A percentile compares a stretch with the other conserved stretches of the same genome.
These are phyloP conservation scores for Ceuthmochares aereus DNA, from an alignment of 2,113 vertebrate species.

Conservation along the genomic window DNA sequence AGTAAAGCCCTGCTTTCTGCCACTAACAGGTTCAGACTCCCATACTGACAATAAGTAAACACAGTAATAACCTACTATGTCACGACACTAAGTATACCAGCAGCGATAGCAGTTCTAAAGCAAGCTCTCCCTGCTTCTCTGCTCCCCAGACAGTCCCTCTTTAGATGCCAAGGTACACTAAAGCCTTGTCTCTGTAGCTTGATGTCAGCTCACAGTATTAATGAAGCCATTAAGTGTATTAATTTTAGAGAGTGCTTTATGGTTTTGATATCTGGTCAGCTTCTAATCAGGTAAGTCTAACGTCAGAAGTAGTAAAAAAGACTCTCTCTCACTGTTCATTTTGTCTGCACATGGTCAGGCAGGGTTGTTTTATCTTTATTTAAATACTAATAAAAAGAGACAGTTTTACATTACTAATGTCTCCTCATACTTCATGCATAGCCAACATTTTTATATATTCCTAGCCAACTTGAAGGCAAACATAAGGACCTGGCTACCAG, in stretches of 20 bases:
- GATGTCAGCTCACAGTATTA: slow-evolving; percentile 28
- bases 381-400: slow-evolving; percentile 57
- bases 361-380: slow-evolving; percentile 38
- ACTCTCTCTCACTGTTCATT: background rate
- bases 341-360: background rate
- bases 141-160: background rate
- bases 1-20: background rate
- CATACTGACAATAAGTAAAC: background rate
- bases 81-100: background rate
- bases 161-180: background rate
- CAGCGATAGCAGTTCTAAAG: background rate
- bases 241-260: slow-evolving; percentile 42
- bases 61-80: background rate
- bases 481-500: slow-evolving; percentile 34
- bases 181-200: background rate
- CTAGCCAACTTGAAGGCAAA: slow-evolving; percentile 55
- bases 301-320: background rate
- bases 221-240: slow-evolving; percentile 46
- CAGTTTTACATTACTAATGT: slow-evolving; percentile 42
- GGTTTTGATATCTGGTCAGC: slow-evolving; percentile 41
- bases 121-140: background rate
- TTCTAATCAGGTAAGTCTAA: slow-evolving; percentile 51
- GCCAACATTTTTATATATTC: slow-evolving; percentile 45
- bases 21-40: background rate
- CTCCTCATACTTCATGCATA: slow-evolving; percentile 24